Conservation (phyloP, 1,140 invertebrate species). For the Heliconius himera region DNA sequence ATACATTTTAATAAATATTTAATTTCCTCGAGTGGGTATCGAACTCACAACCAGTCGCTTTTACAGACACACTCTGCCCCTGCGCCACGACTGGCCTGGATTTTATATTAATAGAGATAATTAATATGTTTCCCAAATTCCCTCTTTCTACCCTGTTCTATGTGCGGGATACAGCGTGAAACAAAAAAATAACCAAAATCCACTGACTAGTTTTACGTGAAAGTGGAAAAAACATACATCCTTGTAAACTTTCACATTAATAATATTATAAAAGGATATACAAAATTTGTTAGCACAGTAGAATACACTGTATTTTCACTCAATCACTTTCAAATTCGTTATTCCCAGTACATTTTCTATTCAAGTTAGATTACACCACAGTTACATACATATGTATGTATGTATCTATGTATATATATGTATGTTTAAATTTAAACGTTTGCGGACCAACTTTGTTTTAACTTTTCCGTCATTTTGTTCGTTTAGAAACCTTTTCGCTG, state of each 20-base stretch:
- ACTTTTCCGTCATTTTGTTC: not conserved
- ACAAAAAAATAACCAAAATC: no score
- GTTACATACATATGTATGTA: not conserved
- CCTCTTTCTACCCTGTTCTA: no score
- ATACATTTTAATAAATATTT: no score
- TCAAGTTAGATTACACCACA: slow-evolving; percentile 28
- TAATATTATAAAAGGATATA: not conserved
- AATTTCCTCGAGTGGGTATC: no score
- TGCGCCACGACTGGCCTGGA: no score
- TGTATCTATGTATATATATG: not conserved
- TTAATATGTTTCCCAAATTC: no score
- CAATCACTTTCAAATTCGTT: slow-evolving; percentile 6
- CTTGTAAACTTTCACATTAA: not conserved
- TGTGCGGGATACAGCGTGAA: no score
- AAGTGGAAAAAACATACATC: no score
- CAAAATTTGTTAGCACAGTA: not conserved
- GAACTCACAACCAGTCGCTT: no score
- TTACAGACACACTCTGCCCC: no score
- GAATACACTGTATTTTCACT: not conserved
- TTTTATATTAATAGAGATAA: no score
- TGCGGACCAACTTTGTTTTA: not conserved
- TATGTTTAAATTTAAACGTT: slow-evolving; percentile 14
- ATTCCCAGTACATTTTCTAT: slow-evolving; percentile 5
- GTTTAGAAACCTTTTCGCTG: not conserved
- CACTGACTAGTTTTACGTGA: no score